A percentile compares a stretch with the other conserved stretches of the same genome.
Evolutionary conservation across 23 tunicate species (phyloP).

Genomic region (Trididemnum miniatum): DNA sequence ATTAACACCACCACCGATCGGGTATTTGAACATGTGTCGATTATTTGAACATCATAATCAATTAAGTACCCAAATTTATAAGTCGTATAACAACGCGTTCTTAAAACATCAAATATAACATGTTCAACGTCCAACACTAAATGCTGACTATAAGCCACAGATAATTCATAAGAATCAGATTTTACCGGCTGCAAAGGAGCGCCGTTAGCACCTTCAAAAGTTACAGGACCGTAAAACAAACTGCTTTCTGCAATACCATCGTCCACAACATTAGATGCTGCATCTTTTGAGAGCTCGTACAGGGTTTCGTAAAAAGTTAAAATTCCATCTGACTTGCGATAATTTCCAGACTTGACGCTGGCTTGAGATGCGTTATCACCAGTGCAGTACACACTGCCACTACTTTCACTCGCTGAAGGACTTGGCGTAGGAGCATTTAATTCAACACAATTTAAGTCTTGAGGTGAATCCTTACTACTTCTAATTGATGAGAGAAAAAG

Average conservation of each 20-base stretch:
- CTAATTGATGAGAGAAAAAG: conserved; percentile 19
- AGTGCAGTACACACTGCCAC: conserved; percentile 66
- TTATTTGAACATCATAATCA: conserved; percentile 80
- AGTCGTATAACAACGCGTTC: conserved; percentile 78
- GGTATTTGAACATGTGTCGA: conserved; percentile 68
- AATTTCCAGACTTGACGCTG: conserved; percentile 26
- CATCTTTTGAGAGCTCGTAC: conserved; percentile 27
- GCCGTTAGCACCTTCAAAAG: conserved; percentile 48
- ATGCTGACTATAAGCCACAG: conserved; percentile 73
- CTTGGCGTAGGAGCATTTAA: conserved; percentile 67
- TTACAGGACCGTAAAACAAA: conserved; percentile 68
- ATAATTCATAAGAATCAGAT: neutral
- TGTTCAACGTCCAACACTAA: conserved; percentile 82
- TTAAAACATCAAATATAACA: conserved; percentile 82
- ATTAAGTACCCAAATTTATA: conserved; percentile 83
- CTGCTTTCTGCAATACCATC: conserved; percentile 40
- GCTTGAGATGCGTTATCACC: conserved; percentile 40
- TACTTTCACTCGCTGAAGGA: conserved; percentile 90
- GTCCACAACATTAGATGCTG: neutral
- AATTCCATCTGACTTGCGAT: conserved; percentile 58
- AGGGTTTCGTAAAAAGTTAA: conserved; percentile 74
- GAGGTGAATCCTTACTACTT: neutral
- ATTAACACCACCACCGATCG: conserved; percentile 68
- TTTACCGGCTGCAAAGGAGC: conserved; percentile 37
- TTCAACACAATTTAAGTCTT: conserved; percentile 5